Evolutionary conservation across 2,888 invertebrate species (phyloP).

Genomic region (Xestia ashworthii): DNA sequence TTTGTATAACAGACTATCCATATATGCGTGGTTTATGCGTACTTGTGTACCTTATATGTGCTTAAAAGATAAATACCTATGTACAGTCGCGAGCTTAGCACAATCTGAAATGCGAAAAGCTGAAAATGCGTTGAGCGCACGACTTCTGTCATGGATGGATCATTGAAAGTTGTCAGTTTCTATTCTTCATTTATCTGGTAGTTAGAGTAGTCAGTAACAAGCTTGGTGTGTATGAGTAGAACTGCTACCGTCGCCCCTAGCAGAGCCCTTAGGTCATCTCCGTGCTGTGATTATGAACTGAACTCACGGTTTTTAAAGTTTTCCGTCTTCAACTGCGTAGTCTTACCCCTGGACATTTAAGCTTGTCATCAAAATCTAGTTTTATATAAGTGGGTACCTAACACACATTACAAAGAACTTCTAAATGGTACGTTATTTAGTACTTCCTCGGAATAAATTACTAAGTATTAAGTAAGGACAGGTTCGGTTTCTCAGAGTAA

Average conservation of each 20-base stretch:
- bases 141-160: too few relatives aligned
- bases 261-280: too few relatives aligned
- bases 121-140: too few relatives aligned
- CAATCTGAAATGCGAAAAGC: background rate
- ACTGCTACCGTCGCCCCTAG: too few relatives aligned
- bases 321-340: too few relatives aligned
- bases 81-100: background rate
- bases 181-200: too few relatives aligned
- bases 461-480: constrained; percentile 47
- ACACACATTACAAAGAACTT: constrained; percentile 31
- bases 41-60: background rate
- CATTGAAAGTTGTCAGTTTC: background rate
- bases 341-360: too few relatives aligned
- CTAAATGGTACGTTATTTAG: constrained; percentile 34
- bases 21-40: constrained; percentile 7
- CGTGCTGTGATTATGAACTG: too few relatives aligned
- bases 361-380: background rate
- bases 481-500: constrained; percentile 45
- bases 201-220: too few relatives aligned
- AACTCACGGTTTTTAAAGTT: too few relatives aligned
- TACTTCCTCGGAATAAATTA: constrained; percentile 53
- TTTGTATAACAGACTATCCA: constrained; percentile 45
- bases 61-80: background rate
- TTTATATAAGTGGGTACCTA: too few relatives aligned
- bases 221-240: too few relatives aligned